These are phyloP conservation scores for Drosophila borealis DNA, from an alignment of 2,888 invertebrate genomes.

Conservation along the genomic window DNA sequence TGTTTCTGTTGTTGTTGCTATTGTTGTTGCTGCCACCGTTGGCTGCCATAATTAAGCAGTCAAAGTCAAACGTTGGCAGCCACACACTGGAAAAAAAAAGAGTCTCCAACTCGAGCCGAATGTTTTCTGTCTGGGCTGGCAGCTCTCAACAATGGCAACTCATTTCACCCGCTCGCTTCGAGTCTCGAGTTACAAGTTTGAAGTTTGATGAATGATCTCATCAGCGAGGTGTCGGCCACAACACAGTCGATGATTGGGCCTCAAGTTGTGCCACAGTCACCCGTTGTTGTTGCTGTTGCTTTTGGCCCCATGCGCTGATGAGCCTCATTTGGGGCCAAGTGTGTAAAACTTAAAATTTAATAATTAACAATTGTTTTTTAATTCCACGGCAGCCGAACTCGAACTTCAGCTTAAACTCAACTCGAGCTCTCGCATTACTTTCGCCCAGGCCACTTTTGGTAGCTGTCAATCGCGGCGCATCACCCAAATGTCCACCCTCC, in stretches of 20 bases:
- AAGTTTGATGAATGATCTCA: slow-evolving; percentile 83
- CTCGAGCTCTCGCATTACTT: slow-evolving; percentile 65
- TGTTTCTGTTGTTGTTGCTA: slow-evolving; percentile 8
- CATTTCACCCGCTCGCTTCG: slow-evolving; percentile 73
- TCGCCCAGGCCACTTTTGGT: slow-evolving; percentile 61
- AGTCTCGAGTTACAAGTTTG: slow-evolving; percentile 22
- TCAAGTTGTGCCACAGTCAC: slow-evolving; percentile 26
- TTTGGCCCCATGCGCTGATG: slow-evolving; percentile 48
- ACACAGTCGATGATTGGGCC: slow-evolving; percentile 68
- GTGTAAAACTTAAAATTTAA: slow-evolving; percentile 75
- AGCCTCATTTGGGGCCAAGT: slow-evolving; percentile 68
- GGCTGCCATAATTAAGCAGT: slow-evolving; percentile 71
- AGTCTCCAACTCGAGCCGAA: slow-evolving; percentile 25
- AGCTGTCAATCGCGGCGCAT: slow-evolving; percentile 59
- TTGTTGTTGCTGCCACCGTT: slow-evolving; percentile 44
- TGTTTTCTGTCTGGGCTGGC: slow-evolving; percentile 45
- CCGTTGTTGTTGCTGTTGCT: neutral
- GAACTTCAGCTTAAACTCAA: slow-evolving; percentile 29
- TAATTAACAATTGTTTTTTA: slow-evolving; percentile 79
- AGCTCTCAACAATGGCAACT: slow-evolving; percentile 76
- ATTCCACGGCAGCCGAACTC: slow-evolving; percentile 59
- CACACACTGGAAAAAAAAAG: slow-evolving; percentile 24
- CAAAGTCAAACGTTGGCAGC: slow-evolving; percentile 61
- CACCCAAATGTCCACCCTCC: slow-evolving; percentile 30
- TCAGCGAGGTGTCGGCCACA: slow-evolving; percentile 81